Base-by-base conservation (phyloP, 2,888 invertebrate species). In the Drymonia ruficornis region DNA sequence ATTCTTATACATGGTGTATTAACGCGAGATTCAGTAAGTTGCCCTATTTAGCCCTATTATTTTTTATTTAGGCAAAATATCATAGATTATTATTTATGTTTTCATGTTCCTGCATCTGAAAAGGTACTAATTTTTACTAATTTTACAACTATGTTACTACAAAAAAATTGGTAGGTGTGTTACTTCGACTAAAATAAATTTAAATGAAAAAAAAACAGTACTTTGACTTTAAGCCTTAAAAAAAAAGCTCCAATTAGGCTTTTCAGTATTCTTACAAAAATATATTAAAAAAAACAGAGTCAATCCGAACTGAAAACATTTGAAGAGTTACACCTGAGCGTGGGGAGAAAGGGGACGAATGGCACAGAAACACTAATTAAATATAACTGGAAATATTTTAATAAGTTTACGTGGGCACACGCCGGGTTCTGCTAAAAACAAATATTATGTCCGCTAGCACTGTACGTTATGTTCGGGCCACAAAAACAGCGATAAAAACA, bases 321-420 rank as follows among this genome's bases (percentile, higher is more conserved):
- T 28, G n/a, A 65, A 70, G 72, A 69, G 72, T 75, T 75, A 81
- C 88, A 89, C 86, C 85, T 86, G 87, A 78, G 84, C 77, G 74
- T 76, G 77, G 71, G 83, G 72, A 77, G 74, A 64, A 63, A 63
- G 53, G 80, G 83, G 83, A 86, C 87, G 87, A 87, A 89, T 86
- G 86, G 87, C 78, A 83, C 82, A 81, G 81, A 77, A 80, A 77
- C 79, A 80, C 87, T 91, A 91, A 91, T 90, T 90, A 91, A 89
- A 92, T 90, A 89, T 85, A 84, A 82, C 84, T 83, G 83, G 86
- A 87, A 87, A 88, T 91, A 92, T 92, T 92, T 91, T 91, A 92
- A 91, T 90, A 91, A 91, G 89, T 91, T 91, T 91, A 91, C 78
- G 90, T 83, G 83, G 80, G 81, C 76, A 69, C 72, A 70, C 70